These are phyloP conservation scores for Sylvietta virens DNA, from an alignment of 2,113 vertebrate genomes.

Conservation along the genomic window DNA sequence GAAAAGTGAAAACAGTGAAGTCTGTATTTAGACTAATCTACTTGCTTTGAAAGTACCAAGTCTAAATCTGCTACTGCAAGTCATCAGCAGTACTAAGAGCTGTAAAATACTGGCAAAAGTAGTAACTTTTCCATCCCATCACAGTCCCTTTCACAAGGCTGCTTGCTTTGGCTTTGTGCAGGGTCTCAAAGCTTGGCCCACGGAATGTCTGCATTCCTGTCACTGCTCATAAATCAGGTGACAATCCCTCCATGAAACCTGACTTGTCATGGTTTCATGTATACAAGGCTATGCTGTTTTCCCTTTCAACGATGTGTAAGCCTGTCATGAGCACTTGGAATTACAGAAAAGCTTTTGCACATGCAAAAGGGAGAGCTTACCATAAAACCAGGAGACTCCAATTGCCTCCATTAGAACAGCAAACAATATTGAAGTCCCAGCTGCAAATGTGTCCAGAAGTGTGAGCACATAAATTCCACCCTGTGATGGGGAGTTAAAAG, in stretches of 20 bases:
- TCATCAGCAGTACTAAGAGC: background rate
- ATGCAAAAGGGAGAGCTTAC: slow-evolving; percentile 64
- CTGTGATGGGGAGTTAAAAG: slow-evolving; percentile 51
- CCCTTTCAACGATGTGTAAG: background rate
- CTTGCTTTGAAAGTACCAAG: background rate
- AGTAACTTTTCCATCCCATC: background rate
- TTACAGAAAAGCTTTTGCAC: background rate
- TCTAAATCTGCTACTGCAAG: background rate
- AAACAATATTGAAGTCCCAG: slow-evolving; percentile 95
- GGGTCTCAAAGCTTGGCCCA: background rate
- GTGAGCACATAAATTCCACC: slow-evolving; percentile 96
- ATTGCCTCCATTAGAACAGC: slow-evolving; percentile 95
- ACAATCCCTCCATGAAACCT: background rate
- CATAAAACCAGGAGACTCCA: slow-evolving; percentile 98
- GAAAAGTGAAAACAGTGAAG: background rate
- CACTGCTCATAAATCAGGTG: background rate
- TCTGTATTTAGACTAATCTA: background rate
- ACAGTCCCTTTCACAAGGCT: background rate
- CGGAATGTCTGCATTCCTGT: background rate
- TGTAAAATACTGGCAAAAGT: background rate
- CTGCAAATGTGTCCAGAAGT: slow-evolving; percentile 93
- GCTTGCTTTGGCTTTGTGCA: background rate
- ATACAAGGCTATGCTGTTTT: background rate
- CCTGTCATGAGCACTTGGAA: background rate
- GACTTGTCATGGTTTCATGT: background rate